Evolutionary conservation across 2,113 vertebrate species (phyloP), one percentile per base, ranked within the genome.

Genomic region (Ia io): DNA sequence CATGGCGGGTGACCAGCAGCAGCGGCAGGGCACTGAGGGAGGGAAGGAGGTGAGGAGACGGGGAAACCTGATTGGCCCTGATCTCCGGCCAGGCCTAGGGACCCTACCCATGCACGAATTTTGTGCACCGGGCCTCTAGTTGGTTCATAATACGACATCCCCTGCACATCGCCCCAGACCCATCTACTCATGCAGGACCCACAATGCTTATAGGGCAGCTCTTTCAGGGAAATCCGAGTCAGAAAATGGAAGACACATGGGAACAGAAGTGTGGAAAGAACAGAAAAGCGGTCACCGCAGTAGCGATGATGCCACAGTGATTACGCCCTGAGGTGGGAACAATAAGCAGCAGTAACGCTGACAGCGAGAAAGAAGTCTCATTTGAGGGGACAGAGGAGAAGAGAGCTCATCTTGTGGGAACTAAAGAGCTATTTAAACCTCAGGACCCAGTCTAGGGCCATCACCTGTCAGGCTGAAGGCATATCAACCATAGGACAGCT

Each of bases 401-500:
- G 89, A 79, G 70, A 63, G 42, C 42, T 73, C 5, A 14, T 37
- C 44, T 67, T 37, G 5, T 90, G 82, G 71, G 71, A 88, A 83
- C 8, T 63, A 59, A 82, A 85, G 56, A 85, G 71, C 65, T 92
- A 78, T 85, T 97, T 85, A 94, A 65, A 88, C 82, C 59, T 47
- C 78, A 87, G 79, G 91, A 91, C 35, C 35, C 22, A 47, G 76
- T 84, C 67, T 53, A 78, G 56, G 88, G 90, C 87, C 90, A 90
- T 85, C 87, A 78, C 73, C 89, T 79, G 71, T 92, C 77, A 35
- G 42, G 78, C 61, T 88, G 92, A 94, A 87, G 80, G 67, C 42
- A 94, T 63, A 85, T 85, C 80, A 90, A 70, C 77, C 49, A 44
- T 0, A 83, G 73, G 61, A 94, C 56, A 93, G 87, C 59, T 91